Base-by-base conservation (phyloP, 2,888 invertebrate species). In the Villa cingulata region DNA sequence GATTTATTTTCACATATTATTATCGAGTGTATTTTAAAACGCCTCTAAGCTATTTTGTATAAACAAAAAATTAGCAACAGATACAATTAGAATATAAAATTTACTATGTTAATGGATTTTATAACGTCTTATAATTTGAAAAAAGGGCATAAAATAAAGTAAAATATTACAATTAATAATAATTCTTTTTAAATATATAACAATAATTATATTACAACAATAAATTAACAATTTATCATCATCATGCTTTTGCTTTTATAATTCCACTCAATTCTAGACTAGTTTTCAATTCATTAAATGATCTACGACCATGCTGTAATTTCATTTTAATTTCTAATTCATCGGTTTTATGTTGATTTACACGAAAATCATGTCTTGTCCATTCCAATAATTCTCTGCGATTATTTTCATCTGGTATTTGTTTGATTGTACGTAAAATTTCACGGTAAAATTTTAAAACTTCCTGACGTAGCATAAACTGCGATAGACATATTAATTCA, bases 381-480 rank as follows among this genome's bases (percentile, higher is more conserved):
- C 88, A 89, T 41, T 78, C 73, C 48, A 68, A 75, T 18, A 89
- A 66, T 56, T 88, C 86, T 2, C 66, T 58, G 50, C 75, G 74
- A 45, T 81, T 80, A 2, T 61, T 64, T 55, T 74, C 66, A 61
- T 85, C 81, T 1, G 81, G 77, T 10, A 88, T 77, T 58, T 75
- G 68, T 47, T 73, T 74, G 43, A 85, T 74, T 9, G 81, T 74
- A 44, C 80, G 74, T 55, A 86, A 75, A 51, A 88, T 81, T 52
- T 80, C 76, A 53, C 83, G 72, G 59, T 88, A 89, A 1, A 88
- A 65, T 57, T 78, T 81, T 18, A 87, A 63, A 0, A 87, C 87
- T 68, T 88, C 81, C 68, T 83, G 81, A 14, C 85, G 77, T 29
- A 86, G 64, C 65, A 89, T 75, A 64, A 89, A 89, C 88, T 89